Conservation (phyloP, 2,113 vertebrate genomes). For the Menura novaehollandiae region DNA sequence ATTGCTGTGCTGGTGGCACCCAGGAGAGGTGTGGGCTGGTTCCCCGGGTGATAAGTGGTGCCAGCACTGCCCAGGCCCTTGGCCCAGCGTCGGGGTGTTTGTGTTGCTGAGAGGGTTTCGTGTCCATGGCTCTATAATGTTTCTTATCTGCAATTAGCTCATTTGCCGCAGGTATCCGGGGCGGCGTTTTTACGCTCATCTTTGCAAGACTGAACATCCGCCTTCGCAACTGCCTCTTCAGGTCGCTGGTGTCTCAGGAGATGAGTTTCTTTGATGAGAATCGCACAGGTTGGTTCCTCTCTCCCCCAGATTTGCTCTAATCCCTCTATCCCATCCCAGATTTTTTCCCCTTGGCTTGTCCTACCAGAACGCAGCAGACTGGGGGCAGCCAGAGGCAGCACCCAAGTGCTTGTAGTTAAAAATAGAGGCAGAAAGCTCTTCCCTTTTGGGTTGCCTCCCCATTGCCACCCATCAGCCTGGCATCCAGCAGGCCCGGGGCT, state of each 20-base stretch:
- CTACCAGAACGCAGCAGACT: rapidly evolving
- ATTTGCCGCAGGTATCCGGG: slow-evolving; percentile 88
- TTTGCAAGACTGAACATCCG: slow-evolving; percentile 92
- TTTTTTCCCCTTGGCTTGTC: background rate
- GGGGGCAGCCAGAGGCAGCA: background rate
- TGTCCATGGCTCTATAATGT: slow-evolving; percentile 67
- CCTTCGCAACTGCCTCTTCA: slow-evolving; percentile 90
- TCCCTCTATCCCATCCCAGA: background rate
- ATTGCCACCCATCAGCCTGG: background rate
- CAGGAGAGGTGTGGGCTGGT: background rate
- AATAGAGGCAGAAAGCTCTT: background rate
- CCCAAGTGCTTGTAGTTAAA: rapidly evolving
- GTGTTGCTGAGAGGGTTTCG: slow-evolving; percentile 9
- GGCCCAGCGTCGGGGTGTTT: background rate
- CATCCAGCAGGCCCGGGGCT: background rate
- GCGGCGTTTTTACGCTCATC: slow-evolving; percentile 87
- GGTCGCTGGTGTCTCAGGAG: slow-evolving; percentile 87
- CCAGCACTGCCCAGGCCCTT: background rate
- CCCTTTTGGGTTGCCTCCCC: background rate
- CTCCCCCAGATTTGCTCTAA: background rate
- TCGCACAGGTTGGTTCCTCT: slow-evolving; percentile 83
- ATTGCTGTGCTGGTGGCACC: background rate
- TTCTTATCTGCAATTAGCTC: slow-evolving; percentile 83
- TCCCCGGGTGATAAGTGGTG: background rate
- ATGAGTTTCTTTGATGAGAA: slow-evolving; percentile 94